Evolutionary conservation across 1,140 invertebrate species (phyloP), one percentile per base, ranked within the genome.

Genomic region (Zaprionus capensis): DNA sequence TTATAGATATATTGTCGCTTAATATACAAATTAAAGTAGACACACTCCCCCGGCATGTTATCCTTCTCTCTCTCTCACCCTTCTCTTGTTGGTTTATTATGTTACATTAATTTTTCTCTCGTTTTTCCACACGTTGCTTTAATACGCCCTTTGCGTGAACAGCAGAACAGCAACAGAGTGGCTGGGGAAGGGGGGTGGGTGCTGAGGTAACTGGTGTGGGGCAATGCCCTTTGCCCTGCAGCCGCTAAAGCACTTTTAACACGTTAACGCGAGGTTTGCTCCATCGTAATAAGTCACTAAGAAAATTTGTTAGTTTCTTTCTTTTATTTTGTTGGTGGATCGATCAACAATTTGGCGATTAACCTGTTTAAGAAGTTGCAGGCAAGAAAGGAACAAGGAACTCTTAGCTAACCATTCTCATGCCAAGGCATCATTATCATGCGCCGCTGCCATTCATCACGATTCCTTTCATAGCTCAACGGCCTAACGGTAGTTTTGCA

Each of bases 71-170:
- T 12, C 14, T 22, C 12, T 15, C 38, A n/a, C 12, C 11, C 1
- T 1, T 49, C 28, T 9, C 26, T 1, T n/a, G 11, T 4, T 2
- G 14, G 20, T 38, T 11, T 24, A 58, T 15, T 59, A 58, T 73
- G 44, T 58, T 70, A 74, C 66, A 76, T 65, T 71, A 66, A 61
- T 66, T 49, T 49, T n/a, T 12, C n/a, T 62, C 28, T 24, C 5
- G 41, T 55, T 73, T 17, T 49, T 41, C 38, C 46, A 55, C 44
- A 53, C 31, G 34, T 46, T 77, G 64, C 63, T 63, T 82, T 83
- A 88, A 87, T 88, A 83, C 75, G 78, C 69, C 71, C 58, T 62
- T 87, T 87, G 84, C 81, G 83, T 88, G 83, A 62, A 44, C 53
- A 74, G 69, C 66, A 70, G 57, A 74, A 77, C 70, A 63, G 64